Conservation (phyloP, 1,140 invertebrate genomes). For the Apis cerana region DNA sequence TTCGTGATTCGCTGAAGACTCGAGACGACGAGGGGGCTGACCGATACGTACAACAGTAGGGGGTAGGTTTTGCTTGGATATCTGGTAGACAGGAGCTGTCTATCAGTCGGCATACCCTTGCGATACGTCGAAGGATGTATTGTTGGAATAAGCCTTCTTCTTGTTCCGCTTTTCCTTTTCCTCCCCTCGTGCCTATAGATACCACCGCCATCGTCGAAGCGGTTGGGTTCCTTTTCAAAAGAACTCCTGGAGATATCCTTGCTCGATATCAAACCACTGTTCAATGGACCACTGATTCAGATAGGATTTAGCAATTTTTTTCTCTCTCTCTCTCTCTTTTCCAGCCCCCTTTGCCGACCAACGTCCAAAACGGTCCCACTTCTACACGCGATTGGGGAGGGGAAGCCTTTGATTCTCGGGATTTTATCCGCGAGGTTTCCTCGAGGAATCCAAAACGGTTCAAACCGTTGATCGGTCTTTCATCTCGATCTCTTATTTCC, state of each 20-base stretch:
- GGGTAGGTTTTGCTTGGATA: constrained; percentile 66
- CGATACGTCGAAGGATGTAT: constrained; percentile 69
- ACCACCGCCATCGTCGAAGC: constrained; percentile 4
- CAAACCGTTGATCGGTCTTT: constrained; percentile 56
- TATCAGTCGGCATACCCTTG: constrained; percentile 66
- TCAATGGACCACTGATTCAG: constrained; percentile 71
- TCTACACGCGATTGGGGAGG: background rate
- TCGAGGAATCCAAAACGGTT: constrained; percentile 50
- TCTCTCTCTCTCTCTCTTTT: background rate
- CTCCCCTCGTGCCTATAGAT: background rate
- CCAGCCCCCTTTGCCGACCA: background rate
- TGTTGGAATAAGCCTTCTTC: constrained; percentile 72
- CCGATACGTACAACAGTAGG: constrained; percentile 44
- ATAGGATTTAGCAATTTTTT: constrained; percentile 74
- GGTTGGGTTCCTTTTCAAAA: constrained; percentile 66
- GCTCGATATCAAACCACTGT: constrained; percentile 70
- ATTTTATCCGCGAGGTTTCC: constrained; percentile 58
- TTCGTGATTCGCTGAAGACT: constrained; percentile 17
- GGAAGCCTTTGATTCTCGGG: constrained; percentile 31
- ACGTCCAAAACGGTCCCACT: constrained; percentile 44
- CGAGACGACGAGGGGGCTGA: constrained; percentile 4
- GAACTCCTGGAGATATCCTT: constrained; percentile 61
- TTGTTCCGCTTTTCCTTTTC: constrained; percentile 46
- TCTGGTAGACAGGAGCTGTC: constrained; percentile 72
- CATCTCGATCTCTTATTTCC: constrained; percentile 27